Evolutionary conservation across 1,140 invertebrate genomes (phyloP).

Genomic region (Drosophila subobscura): DNA sequence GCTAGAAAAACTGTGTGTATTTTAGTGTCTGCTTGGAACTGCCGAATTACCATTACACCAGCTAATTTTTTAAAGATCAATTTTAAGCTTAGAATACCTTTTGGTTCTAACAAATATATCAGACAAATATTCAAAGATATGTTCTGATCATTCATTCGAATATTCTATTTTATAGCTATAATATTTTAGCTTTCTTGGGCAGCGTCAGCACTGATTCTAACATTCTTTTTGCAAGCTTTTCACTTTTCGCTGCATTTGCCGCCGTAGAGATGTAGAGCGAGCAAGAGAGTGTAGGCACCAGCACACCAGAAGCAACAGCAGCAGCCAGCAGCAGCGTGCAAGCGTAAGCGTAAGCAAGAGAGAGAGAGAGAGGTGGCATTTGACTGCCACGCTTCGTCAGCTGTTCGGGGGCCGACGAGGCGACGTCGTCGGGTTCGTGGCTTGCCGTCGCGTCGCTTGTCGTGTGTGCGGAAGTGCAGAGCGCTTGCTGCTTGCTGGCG

Average conservation of each 20-base stretch:
- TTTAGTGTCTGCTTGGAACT: too few species aligned
- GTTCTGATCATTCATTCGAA: too few species aligned
- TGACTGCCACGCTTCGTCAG: conserved; percentile 55
- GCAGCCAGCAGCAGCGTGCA: neutral
- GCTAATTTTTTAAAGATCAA: too few species aligned
- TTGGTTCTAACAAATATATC: too few species aligned
- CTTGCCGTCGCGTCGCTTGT: conserved; percentile 25
- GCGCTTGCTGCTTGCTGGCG: conserved; percentile 12
- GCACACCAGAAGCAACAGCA: neutral
- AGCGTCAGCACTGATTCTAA: conserved; percentile 40
- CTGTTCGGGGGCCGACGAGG: conserved; percentile 30
- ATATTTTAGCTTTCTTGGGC: conserved; percentile 19
- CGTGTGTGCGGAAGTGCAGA: conserved; percentile 73
- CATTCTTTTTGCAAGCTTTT: conserved; percentile 72
- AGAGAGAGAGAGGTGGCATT: conserved; percentile 12
- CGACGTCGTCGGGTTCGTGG: conserved; percentile 20
- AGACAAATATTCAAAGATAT: too few species aligned
- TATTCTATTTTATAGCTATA: conserved; percentile 6
- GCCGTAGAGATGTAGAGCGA: conserved; percentile 55
- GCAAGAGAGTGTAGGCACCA: conserved; percentile 13
- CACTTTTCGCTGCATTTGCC: conserved; percentile 59
- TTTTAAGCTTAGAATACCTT: too few species aligned
- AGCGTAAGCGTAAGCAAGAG: conserved; percentile 10
- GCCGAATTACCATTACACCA: too few species aligned
- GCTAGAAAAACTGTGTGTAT: neutral